Conservation (phyloP, 2,797 vertebrate species). For the Oreortyx pictus region DNA sequence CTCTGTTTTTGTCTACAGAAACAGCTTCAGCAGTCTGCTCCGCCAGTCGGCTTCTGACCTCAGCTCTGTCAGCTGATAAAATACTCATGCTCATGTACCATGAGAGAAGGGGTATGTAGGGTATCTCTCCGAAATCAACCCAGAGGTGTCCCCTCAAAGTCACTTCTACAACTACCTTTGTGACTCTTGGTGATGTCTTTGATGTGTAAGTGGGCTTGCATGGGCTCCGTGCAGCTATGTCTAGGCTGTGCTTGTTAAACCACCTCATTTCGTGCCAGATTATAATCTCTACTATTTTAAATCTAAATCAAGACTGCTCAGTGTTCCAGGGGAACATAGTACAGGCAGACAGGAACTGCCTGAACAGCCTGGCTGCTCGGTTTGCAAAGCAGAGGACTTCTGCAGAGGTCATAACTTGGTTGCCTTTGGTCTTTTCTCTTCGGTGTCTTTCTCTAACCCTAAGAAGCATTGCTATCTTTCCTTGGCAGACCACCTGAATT, state of each 20-base stretch:
- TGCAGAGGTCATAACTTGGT: not conserved
- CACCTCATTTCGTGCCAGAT: not conserved
- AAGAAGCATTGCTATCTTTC: not conserved
- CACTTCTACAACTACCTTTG: not conserved
- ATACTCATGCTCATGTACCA: not conserved
- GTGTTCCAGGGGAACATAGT: not conserved
- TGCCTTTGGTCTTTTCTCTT: not conserved
- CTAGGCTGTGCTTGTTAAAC: not conserved
- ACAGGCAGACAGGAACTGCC: constrained; percentile 6
- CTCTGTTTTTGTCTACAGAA: not conserved
- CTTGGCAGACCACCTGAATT: rapidly evolving
- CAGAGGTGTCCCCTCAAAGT: not conserved
- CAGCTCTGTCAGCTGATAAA: not conserved
- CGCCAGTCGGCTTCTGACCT: not conserved
- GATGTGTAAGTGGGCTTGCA: not conserved
- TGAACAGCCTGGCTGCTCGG: constrained; percentile 35
- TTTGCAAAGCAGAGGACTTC: constrained; percentile 25
- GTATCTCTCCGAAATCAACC: not conserved
- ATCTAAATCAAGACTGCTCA: not conserved
- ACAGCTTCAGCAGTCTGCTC: not conserved
- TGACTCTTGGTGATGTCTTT: not conserved
- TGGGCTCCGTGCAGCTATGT: not conserved
- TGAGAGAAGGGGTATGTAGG: not conserved
- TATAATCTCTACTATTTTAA: not conserved
- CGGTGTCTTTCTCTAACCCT: not conserved